Percentiles rank a stretch among this genome's conserved stretches.
These are phyloP conservation scores for Gnathonemus longibarbis DNA, from an alignment of 2,113 vertebrate species.

Conservation along the genomic window DNA sequence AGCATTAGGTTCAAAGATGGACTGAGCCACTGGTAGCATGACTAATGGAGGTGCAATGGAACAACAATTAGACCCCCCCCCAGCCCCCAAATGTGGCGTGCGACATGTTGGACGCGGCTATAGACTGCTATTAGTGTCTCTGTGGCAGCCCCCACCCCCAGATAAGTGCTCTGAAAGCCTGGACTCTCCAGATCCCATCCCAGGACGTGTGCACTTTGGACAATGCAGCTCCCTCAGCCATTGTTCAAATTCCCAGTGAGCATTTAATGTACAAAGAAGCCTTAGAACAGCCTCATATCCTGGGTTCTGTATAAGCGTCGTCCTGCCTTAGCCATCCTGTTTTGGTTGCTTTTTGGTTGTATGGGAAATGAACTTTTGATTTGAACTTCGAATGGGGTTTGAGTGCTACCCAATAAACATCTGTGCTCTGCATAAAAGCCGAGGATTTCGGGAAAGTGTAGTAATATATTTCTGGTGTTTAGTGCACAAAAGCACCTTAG, in stretches of 20 bases:
- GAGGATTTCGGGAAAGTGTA: not conserved
- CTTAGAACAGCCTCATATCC: not conserved
- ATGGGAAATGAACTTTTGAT: not conserved
- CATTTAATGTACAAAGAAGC: not conserved
- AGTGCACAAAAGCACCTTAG: not conserved
- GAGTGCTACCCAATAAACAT: not conserved
- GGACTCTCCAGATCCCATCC: not conserved
- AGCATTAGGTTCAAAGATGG: not conserved
- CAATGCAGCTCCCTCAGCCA: not conserved
- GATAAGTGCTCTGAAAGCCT: not conserved
- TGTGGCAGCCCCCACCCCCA: not conserved
- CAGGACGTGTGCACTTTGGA: not conserved
- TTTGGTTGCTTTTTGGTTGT: not conserved
- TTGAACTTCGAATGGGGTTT: not conserved
- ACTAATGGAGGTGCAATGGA: not conserved
- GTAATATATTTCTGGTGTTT: not conserved
- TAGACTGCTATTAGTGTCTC: not conserved
- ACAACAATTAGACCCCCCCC: not conserved
- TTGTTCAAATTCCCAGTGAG: not conserved
- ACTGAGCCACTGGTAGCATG: not conserved
- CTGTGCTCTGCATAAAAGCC: not conserved
- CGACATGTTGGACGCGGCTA: not conserved
- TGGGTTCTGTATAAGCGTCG: not conserved
- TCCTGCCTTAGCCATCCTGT: not conserved
- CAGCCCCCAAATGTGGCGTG: not conserved